phyloP scores from a whole-genome alignment of 2,113 vertebrate species.

The Empidonax traillii region DNA sequence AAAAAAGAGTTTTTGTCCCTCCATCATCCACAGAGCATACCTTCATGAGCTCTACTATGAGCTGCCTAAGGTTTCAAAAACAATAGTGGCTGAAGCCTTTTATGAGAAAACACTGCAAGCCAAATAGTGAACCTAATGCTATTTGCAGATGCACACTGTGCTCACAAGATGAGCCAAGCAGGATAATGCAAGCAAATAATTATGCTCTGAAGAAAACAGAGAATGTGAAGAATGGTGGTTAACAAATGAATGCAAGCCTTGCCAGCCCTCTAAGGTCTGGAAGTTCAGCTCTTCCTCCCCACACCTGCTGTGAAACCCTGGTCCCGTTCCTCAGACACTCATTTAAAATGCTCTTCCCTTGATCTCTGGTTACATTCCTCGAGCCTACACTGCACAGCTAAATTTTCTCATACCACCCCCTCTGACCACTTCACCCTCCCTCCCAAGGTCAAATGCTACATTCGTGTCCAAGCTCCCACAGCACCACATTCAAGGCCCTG shows the following conservation, averaged over 20 bases:
- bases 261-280: neutral
- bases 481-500: neutral
- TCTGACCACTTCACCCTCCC: neutral
- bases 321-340: neutral
- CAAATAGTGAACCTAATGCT: neutral
- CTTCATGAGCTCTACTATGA: neutral
- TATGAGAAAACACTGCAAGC: neutral
- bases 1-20: neutral
- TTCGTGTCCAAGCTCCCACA: neutral
- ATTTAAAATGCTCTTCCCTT: neutral
- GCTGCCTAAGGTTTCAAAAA: neutral
- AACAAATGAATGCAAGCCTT: neutral
- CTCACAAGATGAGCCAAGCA: neutral
- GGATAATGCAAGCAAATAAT: neutral
- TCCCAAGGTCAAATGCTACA: neutral
- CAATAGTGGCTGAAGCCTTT: neutral
- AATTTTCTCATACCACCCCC: neutral
- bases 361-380: neutral
- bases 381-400: neutral
- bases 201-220: conserved; percentile 2
- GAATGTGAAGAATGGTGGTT: neutral
- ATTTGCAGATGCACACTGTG: neutral
- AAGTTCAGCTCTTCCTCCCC: neutral
- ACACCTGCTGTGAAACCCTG: neutral
- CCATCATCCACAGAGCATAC: neutral